A percentile compares a stretch with the other conserved stretches of the same genome.
These are phyloP conservation scores for Psettodes erumei DNA, from an alignment of 2,113 vertebrate genomes.

Conservation along the genomic window DNA sequence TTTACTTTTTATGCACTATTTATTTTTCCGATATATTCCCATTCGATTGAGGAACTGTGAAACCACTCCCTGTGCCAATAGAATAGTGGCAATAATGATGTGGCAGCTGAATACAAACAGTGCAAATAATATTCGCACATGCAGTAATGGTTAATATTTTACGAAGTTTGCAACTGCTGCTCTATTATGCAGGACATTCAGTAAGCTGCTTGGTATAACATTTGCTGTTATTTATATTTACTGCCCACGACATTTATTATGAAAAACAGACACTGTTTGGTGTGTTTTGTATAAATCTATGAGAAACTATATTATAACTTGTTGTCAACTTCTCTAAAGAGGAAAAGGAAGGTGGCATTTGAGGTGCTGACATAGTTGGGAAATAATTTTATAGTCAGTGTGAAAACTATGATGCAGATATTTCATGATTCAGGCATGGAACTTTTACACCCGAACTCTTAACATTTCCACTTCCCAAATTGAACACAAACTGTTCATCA, in stretches of 20 bases:
- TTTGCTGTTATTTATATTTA: constrained; percentile 15
- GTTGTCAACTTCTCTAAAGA: neutral
- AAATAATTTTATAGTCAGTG: neutral
- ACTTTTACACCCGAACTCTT: neutral
- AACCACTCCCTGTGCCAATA: constrained; percentile 51
- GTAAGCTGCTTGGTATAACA: constrained; percentile 6
- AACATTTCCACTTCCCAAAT: neutral
- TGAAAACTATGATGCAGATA: neutral
- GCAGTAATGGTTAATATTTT: constrained; percentile 50
- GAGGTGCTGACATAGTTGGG: neutral
- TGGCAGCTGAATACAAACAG: constrained; percentile 55
- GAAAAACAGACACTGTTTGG: constrained; percentile 4
- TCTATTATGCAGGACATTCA: neutral
- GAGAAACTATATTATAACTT: neutral
- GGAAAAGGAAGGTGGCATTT: neutral
- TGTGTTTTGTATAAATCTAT: constrained; percentile 33
- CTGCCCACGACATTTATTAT: constrained; percentile 18
- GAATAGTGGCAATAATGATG: constrained; percentile 27
- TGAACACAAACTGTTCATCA: neutral
- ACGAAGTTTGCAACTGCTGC: constrained; percentile 17
- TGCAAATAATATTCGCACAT: constrained; percentile 30
- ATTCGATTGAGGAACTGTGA: constrained; percentile 52
- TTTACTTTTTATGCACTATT: constrained; percentile 30
- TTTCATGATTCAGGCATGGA: neutral
- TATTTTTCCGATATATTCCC: constrained; percentile 29